These are phyloP conservation scores for Chrysodeixis includens DNA, from an alignment of 2,888 invertebrate species.

Conservation along the genomic window DNA sequence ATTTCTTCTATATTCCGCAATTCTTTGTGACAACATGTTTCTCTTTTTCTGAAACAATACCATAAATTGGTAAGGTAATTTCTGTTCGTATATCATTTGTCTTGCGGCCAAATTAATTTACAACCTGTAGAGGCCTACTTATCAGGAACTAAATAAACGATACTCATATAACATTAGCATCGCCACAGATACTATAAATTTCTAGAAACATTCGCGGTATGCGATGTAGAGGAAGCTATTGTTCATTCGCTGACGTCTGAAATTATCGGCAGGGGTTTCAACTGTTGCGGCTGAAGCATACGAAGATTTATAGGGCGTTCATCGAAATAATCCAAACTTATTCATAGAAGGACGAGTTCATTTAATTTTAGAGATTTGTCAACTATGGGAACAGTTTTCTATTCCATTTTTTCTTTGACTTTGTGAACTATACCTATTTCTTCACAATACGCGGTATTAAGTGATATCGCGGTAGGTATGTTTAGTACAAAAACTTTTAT, in stretches of 20 bases:
- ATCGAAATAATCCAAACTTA: slow-evolving; percentile 5
- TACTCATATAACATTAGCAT: slow-evolving; percentile 3
- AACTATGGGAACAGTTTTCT: neutral
- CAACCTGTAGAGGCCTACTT: neutral
- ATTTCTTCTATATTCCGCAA: too few species aligned
- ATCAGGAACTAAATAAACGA: slow-evolving; percentile 9
- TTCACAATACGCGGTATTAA: neutral
- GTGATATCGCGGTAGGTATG: neutral
- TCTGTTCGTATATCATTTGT: neutral
- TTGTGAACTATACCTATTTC: neutral
- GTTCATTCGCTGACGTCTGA: slow-evolving; percentile 24
- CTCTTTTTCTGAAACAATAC: too few species aligned
- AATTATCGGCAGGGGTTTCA: slow-evolving; percentile 20
- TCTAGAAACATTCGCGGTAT: slow-evolving; percentile 14
- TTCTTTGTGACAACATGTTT: too few species aligned
- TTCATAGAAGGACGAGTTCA: neutral
- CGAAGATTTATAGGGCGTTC: slow-evolving; percentile 7
- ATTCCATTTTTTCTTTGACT: too few species aligned
- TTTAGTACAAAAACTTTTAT: neutral
- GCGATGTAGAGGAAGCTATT: slow-evolving; percentile 16
- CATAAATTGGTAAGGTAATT: too few species aligned
- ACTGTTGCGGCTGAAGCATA: slow-evolving; percentile 22
- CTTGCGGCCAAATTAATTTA: neutral
- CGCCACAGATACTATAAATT: neutral
- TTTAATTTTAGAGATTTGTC: neutral